A percentile compares a stretch with the other conserved stretches of the same genome.
Conservation (phyloP, 2,113 vertebrate genomes). For the Trematocara marginatum region DNA sequence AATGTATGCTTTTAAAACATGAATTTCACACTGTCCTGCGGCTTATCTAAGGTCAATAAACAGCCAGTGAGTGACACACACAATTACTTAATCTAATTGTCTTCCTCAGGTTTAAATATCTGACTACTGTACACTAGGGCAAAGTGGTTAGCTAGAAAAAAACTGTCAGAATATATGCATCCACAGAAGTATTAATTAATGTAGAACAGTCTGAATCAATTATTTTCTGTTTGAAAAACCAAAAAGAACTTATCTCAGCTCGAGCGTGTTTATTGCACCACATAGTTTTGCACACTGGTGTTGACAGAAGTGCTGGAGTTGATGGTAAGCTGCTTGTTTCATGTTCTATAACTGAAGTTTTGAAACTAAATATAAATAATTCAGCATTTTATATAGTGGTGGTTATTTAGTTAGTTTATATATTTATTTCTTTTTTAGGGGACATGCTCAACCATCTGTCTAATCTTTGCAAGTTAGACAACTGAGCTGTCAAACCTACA, state of each 20-base stretch:
- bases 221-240: neutral
- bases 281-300: neutral
- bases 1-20: slow-evolving; percentile 71
- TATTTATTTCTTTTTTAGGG: neutral
- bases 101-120: slow-evolving; percentile 63
- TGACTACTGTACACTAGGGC: slow-evolving; percentile 68
- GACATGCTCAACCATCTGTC: slow-evolving; percentile 45
- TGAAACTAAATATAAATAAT: slow-evolving; percentile 10
- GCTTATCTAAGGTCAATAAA: slow-evolving; percentile 88
- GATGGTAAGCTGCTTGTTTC: slow-evolving; percentile 54
- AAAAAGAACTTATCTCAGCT: neutral
- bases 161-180: slow-evolving; percentile 9
- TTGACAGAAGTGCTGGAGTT: neutral
- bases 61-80: slow-evolving; percentile 79
- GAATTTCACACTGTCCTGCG: slow-evolving; percentile 76
- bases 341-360: slow-evolving; percentile 36
- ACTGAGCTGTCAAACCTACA: slow-evolving; percentile 24
- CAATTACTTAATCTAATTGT: slow-evolving; percentile 83
- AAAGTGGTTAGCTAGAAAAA: neutral
- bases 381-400: neutral
- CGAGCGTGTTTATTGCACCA: neutral
- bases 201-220: neutral
- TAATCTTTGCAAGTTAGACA: slow-evolving; percentile 25
- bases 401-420: neutral
- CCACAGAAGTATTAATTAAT: slow-evolving; percentile 1